Evolutionary conservation across 2,113 vertebrate genomes (phyloP).

Genomic region (Ploceus nigricollis): DNA sequence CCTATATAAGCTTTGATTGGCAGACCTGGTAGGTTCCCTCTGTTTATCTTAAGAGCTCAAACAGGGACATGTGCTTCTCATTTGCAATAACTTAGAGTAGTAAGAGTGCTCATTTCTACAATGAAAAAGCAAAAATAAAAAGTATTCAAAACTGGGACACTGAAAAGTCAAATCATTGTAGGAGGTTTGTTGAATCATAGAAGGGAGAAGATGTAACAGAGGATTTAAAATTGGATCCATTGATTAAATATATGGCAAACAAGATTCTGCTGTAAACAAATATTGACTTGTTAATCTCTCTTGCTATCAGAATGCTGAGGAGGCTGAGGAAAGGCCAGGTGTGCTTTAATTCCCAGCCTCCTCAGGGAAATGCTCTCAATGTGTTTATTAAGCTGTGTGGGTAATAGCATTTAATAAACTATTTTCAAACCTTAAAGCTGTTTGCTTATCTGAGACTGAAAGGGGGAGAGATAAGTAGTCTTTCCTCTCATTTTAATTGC

Average conservation of each 20-base stretch:
- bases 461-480: neutral
- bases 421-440: constrained; percentile 1
- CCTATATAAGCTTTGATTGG: neutral
- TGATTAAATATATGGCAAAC: constrained; percentile 7
- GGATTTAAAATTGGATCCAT: constrained; percentile 7
- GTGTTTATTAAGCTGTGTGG: constrained; percentile 45
- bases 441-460: constrained; percentile 11
- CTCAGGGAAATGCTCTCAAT: neutral
- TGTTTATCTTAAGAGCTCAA: constrained; percentile 48
- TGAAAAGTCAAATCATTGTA: neutral
- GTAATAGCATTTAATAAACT: constrained; percentile 60
- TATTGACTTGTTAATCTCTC: neutral
- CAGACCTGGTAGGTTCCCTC: neutral
- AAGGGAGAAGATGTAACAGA: neutral
- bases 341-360: constrained; percentile 27
- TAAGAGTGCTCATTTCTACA: neutral
- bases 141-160: neutral
- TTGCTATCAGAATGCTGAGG: neutral
- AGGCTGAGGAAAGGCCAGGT: neutral
- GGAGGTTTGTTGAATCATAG: neutral
- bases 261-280: constrained; percentile 30
- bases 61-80: neutral
- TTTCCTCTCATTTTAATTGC: neutral
- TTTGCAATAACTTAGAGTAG: neutral
- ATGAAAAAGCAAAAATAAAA: constrained; percentile 19